A percentile compares a stretch with the other conserved stretches of the same genome.
Evolutionary conservation across 2,888 invertebrate species (phyloP).

Genomic region (Coecobrya sp.): DNA sequence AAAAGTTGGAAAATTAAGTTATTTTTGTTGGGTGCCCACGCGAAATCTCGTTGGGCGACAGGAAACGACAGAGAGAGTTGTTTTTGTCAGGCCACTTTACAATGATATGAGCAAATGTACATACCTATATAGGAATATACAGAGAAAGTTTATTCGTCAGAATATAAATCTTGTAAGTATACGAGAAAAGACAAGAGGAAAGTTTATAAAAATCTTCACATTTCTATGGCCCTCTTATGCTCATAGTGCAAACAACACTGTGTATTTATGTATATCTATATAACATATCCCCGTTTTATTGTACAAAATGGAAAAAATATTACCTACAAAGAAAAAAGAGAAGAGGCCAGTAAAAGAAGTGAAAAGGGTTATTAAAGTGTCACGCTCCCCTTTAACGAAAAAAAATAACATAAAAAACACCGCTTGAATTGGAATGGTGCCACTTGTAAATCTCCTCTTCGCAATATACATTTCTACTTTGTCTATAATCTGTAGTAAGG

Average conservation of each 20-base stretch:
- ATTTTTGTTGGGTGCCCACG: conserved; percentile 27
- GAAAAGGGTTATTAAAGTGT: conserved; percentile 23
- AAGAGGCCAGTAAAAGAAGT: background rate
- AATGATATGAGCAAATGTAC: background rate
- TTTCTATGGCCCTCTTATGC: background rate
- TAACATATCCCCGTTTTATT: conserved; percentile 1
- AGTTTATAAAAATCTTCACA: no score
- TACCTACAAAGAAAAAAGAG: conserved; percentile 2
- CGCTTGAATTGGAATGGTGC: conserved; percentile 28
- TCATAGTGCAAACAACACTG: background rate
- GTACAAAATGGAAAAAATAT: conserved; percentile 31
- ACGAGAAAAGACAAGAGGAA: no score
- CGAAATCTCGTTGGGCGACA: conserved; percentile 7
- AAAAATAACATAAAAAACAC: conserved; percentile 1
- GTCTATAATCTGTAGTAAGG: background rate
- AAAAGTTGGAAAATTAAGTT: background rate
- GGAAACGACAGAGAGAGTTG: conserved; percentile 6
- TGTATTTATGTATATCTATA: background rate
- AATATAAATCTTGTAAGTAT: background rate
- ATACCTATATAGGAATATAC: background rate
- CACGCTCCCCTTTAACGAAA: conserved; percentile 16
- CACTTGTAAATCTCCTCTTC: conserved; percentile 14
- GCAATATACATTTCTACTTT: background rate
- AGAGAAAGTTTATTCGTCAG: background rate
- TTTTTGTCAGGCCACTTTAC: background rate